phyloP scores from a whole-genome alignment of 2,113 vertebrate species.

The Seriola dumerili region DNA sequence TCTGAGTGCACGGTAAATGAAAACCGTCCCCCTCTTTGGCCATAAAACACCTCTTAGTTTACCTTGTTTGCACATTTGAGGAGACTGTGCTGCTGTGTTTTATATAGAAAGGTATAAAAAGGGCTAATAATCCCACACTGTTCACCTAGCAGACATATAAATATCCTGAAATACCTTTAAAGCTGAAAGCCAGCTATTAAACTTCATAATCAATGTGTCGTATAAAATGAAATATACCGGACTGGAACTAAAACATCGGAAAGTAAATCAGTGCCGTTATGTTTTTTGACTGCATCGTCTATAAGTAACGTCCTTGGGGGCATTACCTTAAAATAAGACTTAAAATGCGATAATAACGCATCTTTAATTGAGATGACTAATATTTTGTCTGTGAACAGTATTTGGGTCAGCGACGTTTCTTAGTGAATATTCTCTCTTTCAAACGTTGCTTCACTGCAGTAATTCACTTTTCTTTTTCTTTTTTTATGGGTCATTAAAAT shows the following conservation, averaged over 20 bases:
- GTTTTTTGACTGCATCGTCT: not conserved
- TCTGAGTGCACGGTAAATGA: not conserved
- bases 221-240: not conserved
- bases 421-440: not conserved
- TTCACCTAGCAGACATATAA: not conserved
- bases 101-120: not conserved
- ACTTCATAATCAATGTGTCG: not conserved
- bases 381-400: not conserved
- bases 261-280: not conserved
- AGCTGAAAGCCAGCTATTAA: not conserved
- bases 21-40: not conserved
- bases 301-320: not conserved
- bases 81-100: not conserved
- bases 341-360: not conserved
- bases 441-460: not conserved
- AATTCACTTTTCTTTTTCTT: not conserved
- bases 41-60: not conserved
- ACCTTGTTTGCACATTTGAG: not conserved
- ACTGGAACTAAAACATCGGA: not conserved
- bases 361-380: not conserved
- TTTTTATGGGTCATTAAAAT: not conserved
- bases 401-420: not conserved
- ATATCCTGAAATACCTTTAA: too few relatives aligned
- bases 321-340: not conserved
- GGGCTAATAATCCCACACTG: not conserved